Conservation (phyloP, 2,888 invertebrate species). For the Acanthococcus lagerstroemiae region DNA sequence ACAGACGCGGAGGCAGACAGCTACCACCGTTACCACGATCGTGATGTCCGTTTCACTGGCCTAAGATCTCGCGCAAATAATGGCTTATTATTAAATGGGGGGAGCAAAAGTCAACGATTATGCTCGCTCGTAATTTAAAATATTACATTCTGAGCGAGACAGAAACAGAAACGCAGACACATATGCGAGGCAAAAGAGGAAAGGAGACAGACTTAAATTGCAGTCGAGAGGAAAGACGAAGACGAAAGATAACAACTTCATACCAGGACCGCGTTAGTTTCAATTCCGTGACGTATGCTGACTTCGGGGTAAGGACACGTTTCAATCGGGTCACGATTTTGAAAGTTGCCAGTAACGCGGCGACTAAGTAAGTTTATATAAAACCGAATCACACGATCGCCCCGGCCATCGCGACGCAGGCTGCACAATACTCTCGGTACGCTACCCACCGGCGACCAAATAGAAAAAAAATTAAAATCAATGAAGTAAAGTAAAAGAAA, state of each 20-base stretch:
- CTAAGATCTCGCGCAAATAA: conserved; percentile 28
- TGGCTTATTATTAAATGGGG: conserved; percentile 29
- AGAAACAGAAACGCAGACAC: conserved; percentile 30
- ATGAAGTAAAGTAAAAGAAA: too few species aligned
- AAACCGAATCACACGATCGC: conserved; percentile 26
- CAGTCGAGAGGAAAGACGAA: not conserved
- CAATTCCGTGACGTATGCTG: conserved; percentile 30
- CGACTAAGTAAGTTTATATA: conserved; percentile 18
- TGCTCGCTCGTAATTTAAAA: conserved; percentile 28
- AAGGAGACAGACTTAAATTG: not conserved
- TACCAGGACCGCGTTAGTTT: conserved; percentile 32
- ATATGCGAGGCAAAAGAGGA: not conserved
- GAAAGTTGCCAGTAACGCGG: conserved; percentile 26
- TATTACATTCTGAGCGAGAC: conserved; percentile 7
- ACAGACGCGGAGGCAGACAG: not conserved
- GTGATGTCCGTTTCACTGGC: conserved; percentile 21
- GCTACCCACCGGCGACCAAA: not conserved
- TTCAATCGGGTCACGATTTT: conserved; percentile 30
- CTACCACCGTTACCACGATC: conserved; percentile 22
- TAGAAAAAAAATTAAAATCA: too few species aligned
- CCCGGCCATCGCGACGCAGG: conserved; percentile 4
- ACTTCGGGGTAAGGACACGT: conserved; percentile 30
- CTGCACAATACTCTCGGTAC: not conserved
- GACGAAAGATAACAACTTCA: conserved; percentile 24
- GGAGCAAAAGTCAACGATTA: conserved; percentile 30